Conservation (phyloP, 2,888 invertebrate genomes). For the Ommatoiulus sabulosus region DNA sequence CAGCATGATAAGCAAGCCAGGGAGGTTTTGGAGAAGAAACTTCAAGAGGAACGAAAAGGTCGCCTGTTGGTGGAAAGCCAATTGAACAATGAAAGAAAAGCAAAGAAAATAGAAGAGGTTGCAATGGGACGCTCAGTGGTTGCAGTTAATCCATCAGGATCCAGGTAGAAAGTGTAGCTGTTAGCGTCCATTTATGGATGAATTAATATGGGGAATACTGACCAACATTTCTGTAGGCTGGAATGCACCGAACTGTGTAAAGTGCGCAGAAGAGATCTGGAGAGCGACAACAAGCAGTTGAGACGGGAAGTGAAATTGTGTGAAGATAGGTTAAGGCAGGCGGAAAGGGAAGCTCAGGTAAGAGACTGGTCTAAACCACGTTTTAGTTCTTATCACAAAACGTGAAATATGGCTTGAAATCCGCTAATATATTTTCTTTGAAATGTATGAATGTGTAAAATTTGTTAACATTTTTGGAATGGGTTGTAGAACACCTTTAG, state of each 20-base stretch:
- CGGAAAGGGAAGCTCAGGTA: constrained; percentile 74
- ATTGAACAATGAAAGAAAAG: constrained; percentile 79
- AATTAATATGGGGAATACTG: too few relatives aligned
- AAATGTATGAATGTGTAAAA: too few relatives aligned
- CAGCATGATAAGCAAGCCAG: constrained; percentile 84
- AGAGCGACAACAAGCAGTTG: constrained; percentile 76
- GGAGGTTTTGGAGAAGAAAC: constrained; percentile 79
- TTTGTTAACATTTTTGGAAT: too few relatives aligned
- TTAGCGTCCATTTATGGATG: too few relatives aligned
- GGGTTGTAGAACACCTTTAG: too few relatives aligned
- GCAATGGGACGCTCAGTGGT: constrained; percentile 69
- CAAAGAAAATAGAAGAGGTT: constrained; percentile 73
- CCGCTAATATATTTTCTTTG: too few relatives aligned
- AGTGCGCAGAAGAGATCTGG: constrained; percentile 74
- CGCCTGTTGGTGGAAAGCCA: constrained; percentile 80
- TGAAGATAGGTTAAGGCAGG: constrained; percentile 74
- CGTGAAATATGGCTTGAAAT: too few relatives aligned
- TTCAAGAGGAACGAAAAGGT: constrained; percentile 86
- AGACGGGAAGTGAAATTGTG: constrained; percentile 74
- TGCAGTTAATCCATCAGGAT: not conserved
- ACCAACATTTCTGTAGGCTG: constrained; percentile 61
- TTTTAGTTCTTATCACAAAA: too few relatives aligned
- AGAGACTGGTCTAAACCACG: not conserved
- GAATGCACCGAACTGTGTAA: constrained; percentile 79
- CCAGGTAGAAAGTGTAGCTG: not conserved